Evolutionary conservation across 1,140 invertebrate genomes (phyloP).

Genomic region (Copidosoma floridanum): DNA sequence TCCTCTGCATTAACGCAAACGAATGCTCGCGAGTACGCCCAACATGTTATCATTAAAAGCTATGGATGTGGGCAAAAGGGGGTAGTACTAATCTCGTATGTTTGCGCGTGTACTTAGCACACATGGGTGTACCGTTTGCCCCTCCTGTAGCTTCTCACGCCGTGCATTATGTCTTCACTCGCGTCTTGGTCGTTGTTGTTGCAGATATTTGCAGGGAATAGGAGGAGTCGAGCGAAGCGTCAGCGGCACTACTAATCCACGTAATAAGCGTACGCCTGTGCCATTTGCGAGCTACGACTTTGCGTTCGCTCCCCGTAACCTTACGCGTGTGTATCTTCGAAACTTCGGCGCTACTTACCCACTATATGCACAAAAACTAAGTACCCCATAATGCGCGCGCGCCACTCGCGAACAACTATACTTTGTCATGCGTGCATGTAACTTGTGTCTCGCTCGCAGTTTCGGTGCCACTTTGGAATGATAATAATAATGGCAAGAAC

Average conservation of each 20-base stretch:
- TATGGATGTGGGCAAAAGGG: no score
- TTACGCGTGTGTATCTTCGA: constrained; percentile 21
- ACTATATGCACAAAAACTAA: constrained; percentile 14
- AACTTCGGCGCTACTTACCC: constrained; percentile 9
- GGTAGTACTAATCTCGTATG: no score
- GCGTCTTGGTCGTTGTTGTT: constrained; percentile 5
- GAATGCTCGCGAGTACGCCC: no score
- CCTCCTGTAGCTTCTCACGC: constrained; percentile 31
- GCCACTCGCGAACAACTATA: neutral
- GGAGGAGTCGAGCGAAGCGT: constrained; percentile 3
- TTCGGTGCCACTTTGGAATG: no score
- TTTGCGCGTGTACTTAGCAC: constrained; percentile 47
- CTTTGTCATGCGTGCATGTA: no score
- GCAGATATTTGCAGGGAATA: no score
- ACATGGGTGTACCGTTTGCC: constrained; percentile 46
- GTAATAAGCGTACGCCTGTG: constrained; percentile 10
- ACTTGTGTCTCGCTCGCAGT: no score
- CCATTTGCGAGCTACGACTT: constrained; percentile 26
- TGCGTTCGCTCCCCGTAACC: neutral
- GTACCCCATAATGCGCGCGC: constrained; percentile 2
- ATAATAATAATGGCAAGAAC: no score
- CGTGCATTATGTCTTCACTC: constrained; percentile 20
- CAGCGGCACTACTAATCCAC: constrained; percentile 9
- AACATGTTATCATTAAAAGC: no score
- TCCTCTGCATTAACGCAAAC: no score